Base-by-base conservation (phyloP, 2,888 invertebrate genomes). In the Caenorhabditis angaria region DNA sequence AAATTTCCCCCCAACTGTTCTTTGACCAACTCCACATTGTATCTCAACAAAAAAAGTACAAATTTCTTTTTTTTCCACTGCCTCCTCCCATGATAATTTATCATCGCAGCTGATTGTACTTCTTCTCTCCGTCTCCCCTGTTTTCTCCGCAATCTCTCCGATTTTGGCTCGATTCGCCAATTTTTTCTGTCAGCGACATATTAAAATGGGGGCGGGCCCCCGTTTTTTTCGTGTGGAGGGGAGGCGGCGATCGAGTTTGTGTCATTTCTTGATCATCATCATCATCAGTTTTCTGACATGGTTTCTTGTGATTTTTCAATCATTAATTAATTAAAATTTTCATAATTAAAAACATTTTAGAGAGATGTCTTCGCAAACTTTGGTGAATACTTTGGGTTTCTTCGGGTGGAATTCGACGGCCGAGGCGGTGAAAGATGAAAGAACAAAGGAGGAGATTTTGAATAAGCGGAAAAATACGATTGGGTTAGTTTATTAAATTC, bases 361-460 rank as follows among this genome's bases (percentile, higher is more conserved):
- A 12, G 3, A 41, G 41, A 41, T 41, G 41, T 41, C 41, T 14
- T 63, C 63, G 24, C n/a, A n/a, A n/a, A 62, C 72, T 50, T 64
- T 73, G 60, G 75, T 79, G 55, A 73, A 79, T 61, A 72, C 75
- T 28, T 63, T 79, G 47, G 79, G 79, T 56, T 77, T 70, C 74
- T 77, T 79, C 72, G 72, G 69, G 12, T 66, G 69, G 18, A 60
- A 65, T 0, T 66, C 61, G 0, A 55, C 63, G n/a, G 64, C 65
- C 18, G 50, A 56, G 20, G 69, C 53, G 14, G 67, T 63, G 27
- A 65, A 61, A 1, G 63, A 65, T 27, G 72, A 69, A 25, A 60
- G 64, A 22, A 68, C 72, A 56, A 83, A 82, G 62, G 70, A 80
- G 51, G 81, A 83, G 55, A 70, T 81, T 41, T 72, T 84, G 51